A percentile compares a stretch with the other conserved stretches of the same genome.
phyloP scores from a whole-genome alignment of 2,888 invertebrate genomes.

The Sipha maydis region DNA sequence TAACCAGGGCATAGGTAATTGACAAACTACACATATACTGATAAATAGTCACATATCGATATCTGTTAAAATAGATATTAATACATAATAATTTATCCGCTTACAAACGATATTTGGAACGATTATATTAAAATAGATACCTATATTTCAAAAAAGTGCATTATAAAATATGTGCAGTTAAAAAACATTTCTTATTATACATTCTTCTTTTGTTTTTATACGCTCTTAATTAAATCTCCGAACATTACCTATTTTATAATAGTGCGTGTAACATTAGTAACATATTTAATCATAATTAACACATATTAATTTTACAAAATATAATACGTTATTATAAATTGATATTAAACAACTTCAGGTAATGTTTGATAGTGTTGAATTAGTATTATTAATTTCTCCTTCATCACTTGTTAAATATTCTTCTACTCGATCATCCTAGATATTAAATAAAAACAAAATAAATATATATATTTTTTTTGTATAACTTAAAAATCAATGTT shows the following conservation, averaged over 20 bases:
- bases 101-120: neutral
- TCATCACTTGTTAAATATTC: slow-evolving; percentile 68
- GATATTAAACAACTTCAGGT: neutral
- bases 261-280: slow-evolving; percentile 16
- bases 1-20: neutral
- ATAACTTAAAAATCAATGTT: too few species aligned
- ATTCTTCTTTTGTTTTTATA: neutral
- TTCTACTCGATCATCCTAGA: slow-evolving; percentile 43
- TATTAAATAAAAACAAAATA: slow-evolving; percentile 18
- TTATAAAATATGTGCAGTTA: slow-evolving; percentile 28
- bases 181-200: slow-evolving; percentile 9
- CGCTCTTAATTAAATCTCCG: neutral
- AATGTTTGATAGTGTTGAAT: slow-evolving; percentile 16
- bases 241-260: slow-evolving; percentile 16
- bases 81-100: slow-evolving; percentile 4
- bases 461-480: neutral
- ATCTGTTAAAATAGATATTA: neutral
- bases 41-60: neutral
- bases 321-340: neutral
- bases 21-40: neutral
- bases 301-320: neutral
- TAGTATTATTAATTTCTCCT: slow-evolving; percentile 69
- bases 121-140: slow-evolving; percentile 5
- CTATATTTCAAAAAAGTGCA: slow-evolving; percentile 22
- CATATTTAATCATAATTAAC: neutral